Evolutionary conservation across 2,888 invertebrate genomes (phyloP).

Genomic region (Galeopsomyia nigrocyanea): DNA sequence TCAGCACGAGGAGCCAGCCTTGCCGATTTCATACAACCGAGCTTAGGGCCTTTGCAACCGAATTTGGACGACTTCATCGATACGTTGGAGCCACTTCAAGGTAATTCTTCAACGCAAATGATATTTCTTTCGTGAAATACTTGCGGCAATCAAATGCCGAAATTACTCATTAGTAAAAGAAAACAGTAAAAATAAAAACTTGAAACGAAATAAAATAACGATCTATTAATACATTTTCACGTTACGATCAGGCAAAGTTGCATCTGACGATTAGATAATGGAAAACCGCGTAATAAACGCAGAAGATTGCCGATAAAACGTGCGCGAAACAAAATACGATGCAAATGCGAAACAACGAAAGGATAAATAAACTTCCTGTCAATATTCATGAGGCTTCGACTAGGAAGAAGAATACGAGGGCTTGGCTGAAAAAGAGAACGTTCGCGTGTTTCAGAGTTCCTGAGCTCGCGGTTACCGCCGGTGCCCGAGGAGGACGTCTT

Average conservation of each 20-base stretch:
- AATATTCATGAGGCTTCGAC: constrained; percentile 23
- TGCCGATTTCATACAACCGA: constrained; percentile 98
- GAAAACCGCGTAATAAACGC: too few species aligned
- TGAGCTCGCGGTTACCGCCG: constrained; percentile 73
- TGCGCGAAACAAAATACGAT: too few species aligned
- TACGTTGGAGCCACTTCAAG: constrained; percentile 86
- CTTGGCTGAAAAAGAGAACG: too few species aligned
- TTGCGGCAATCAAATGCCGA: too few species aligned
- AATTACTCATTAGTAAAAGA: too few species aligned
- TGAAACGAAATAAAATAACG: too few species aligned
- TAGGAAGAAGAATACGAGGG: neutral
- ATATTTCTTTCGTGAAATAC: neutral
- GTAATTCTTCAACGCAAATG: constrained; percentile 66
- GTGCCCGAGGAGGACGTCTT: constrained; percentile 74
- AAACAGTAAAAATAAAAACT: too few species aligned
- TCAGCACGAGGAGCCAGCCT: constrained; percentile 86
- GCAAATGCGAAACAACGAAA: too few species aligned
- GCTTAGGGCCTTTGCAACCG: constrained; percentile 96
- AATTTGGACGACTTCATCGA: constrained; percentile 97
- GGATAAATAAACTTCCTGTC: constrained; percentile 21
- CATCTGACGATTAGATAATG: too few species aligned
- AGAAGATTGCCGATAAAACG: too few species aligned
- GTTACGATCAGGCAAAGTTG: too few species aligned
- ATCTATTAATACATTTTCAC: too few species aligned
- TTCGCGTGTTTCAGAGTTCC: constrained; percentile 68